phyloP scores from a whole-genome alignment of 2,888 invertebrate species.

The Nemurella pictetii region DNA sequence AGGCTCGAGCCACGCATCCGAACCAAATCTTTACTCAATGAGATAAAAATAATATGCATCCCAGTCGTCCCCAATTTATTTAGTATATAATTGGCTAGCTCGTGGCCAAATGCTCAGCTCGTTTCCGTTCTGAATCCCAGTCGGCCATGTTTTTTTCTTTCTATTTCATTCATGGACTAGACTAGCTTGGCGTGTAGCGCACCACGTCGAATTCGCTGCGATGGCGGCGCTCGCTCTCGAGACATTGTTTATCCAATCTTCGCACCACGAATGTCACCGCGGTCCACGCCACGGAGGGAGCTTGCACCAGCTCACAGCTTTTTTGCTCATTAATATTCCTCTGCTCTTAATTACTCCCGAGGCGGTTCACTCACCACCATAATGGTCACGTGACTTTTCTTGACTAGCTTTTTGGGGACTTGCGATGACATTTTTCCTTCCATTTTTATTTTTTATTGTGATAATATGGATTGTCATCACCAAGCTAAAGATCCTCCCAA shows the following conservation, averaged over 20 bases:
- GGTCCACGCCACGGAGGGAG: neutral
- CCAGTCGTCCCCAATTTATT: neutral
- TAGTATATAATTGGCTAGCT: neutral
- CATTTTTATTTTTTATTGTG: neutral
- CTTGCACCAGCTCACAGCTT: neutral
- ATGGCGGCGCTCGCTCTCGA: neutral
- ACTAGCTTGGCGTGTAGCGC: neutral
- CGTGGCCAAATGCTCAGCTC: neutral
- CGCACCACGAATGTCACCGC: neutral
- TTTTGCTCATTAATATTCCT: slow-evolving; percentile 22
- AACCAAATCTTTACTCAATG: neutral
- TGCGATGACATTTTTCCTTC: neutral
- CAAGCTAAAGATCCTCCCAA: neutral
- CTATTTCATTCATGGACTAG: neutral
- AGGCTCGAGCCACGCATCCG: neutral
- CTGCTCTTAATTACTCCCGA: neutral
- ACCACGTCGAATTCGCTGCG: neutral
- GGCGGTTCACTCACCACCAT: neutral
- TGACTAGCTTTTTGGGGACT: neutral
- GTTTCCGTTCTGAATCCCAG: neutral
- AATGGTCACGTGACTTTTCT: neutral
- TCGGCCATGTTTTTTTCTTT: neutral
- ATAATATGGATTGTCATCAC: neutral
- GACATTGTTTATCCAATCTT: slow-evolving; percentile 8
- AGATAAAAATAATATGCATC: neutral